Evolutionary conservation across 2,113 vertebrate species (phyloP), one percentile per base, ranked within the genome.

Genomic region (Elephas maximus): DNA sequence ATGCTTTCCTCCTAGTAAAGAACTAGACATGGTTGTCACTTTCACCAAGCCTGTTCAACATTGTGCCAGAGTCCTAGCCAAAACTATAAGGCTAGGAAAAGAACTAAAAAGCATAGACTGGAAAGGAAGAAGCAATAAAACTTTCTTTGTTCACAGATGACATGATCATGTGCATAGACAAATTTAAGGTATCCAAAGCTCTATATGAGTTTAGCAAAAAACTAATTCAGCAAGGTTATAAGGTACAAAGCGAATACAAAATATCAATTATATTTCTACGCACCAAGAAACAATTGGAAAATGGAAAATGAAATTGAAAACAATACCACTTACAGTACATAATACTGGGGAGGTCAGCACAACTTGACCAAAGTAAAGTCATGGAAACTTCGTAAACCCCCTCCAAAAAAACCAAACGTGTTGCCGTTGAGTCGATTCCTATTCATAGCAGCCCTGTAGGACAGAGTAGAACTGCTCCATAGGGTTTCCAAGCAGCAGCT

Each of bases 221-320:
- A 81, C 5, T 81, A 73, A 92, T 90, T 88, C 90, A 86, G 26
- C 6, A 90, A 76, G 8, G 5, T 51, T 23, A 80, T 62, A 82
- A 30, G 33, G 44, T 48, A 48, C 48, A 48, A 48, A 10, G 48
- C 48, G 21, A 67, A 41, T 82, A n/a, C 45, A 57, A 93, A 95
- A 67, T 78, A 83, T 62, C 33, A 77, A 63, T 78, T 83, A 5
- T 73, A 65, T 84, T 77, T 84, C 18, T 84, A 33, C 6, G 10
- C 2, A 74, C 18, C 48, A 93, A 93, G 62, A 90, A 76, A 63
- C 5, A 79, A 26, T 60, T 80, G 7, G 33, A 67, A 95, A 88
- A 57, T 80, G 7, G 33, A 67, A 95, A 84, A 57, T 88, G 9
- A 77, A 92, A 82, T 77, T 77, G 62, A 15, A 92, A 86, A 30